Percentiles rank a stretch among this genome's conserved stretches.
These are phyloP conservation scores for Microtus pennsylvanicus DNA, from an alignment of 2,113 vertebrate species.

Conservation along the genomic window DNA sequence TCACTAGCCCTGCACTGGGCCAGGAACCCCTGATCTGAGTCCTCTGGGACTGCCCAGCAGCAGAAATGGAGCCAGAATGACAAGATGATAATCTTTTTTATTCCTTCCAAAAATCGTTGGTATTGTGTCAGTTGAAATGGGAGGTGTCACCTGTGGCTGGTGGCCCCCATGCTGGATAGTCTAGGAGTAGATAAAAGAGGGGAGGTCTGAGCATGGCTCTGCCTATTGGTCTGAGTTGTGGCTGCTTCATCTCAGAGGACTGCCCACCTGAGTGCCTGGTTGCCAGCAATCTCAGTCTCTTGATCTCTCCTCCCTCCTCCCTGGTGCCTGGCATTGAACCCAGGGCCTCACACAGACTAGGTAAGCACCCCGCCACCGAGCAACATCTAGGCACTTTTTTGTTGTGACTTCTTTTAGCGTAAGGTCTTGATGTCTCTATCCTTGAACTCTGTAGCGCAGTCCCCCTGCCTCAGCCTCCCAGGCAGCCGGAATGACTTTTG, in stretches of 20 bases:
- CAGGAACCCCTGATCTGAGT: not conserved
- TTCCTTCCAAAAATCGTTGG: not conserved
- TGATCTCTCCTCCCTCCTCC: too few species aligned
- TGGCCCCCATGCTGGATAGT: fast-evolving
- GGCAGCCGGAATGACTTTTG: not conserved
- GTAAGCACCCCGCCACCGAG: not conserved
- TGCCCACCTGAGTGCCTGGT: fast-evolving
- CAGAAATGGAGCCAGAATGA: not conserved
- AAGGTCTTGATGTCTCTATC: not conserved
- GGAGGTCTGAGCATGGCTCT: not conserved
- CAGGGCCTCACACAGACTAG: not conserved
- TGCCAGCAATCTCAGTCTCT: too few species aligned
- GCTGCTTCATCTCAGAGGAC: not conserved
- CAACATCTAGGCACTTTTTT: not conserved
- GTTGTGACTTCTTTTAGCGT: too few species aligned
- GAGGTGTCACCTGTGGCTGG: not conserved
- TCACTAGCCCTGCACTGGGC: not conserved
- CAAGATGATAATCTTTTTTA: not conserved
- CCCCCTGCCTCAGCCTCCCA: not conserved
- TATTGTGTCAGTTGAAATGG: not conserved
- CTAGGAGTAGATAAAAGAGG: not conserved
- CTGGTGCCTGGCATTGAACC: not conserved
- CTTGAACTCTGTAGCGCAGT: not conserved
- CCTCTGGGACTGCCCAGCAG: not conserved
- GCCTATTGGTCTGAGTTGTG: fast-evolving